A percentile compares a stretch with the other conserved stretches of the same genome.
phyloP scores from a whole-genome alignment of 2,888 invertebrate species.

The Catocala nupta region DNA sequence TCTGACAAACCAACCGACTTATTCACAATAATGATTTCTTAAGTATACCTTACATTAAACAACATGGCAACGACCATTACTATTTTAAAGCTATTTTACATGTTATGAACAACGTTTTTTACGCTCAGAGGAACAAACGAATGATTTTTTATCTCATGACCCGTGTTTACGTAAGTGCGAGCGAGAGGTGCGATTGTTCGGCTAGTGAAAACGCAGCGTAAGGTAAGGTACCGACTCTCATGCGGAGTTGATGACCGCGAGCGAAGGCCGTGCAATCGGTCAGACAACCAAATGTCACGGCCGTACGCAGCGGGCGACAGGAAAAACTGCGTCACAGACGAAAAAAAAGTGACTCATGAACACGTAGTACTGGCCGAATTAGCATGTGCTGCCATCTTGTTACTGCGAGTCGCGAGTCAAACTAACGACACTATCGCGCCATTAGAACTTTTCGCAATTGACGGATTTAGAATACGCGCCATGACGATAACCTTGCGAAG shows the following conservation, averaged over 20 bases:
- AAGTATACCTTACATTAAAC: constrained; percentile 52
- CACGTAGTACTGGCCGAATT: constrained; percentile 45
- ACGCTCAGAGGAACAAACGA: constrained; percentile 54
- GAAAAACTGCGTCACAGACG: constrained; percentile 80
- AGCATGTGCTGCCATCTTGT: constrained; percentile 59
- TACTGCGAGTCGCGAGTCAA: constrained; percentile 7
- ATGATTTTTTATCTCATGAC: constrained; percentile 57
- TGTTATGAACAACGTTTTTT: constrained; percentile 52
- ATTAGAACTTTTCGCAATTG: constrained; percentile 58
- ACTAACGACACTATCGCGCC: constrained; percentile 30
- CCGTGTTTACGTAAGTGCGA: constrained; percentile 57
- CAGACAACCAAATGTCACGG: constrained; percentile 86
- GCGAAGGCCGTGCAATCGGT: constrained; percentile 86
- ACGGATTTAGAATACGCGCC: constrained; percentile 54
- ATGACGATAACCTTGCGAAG: constrained; percentile 70
- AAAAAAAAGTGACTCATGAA: constrained; percentile 79
- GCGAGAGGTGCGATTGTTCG: constrained; percentile 55
- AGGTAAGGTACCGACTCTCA: constrained; percentile 73
- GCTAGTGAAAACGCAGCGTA: constrained; percentile 69
- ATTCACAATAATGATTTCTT: constrained; percentile 55
- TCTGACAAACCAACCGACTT: constrained; percentile 43
- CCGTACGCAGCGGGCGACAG: constrained; percentile 75
- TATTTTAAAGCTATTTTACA: constrained; percentile 54
- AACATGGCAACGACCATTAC: constrained; percentile 56
- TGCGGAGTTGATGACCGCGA: constrained; percentile 84